Evolutionary conservation across 2,113 vertebrate genomes (phyloP), one percentile per base, ranked within the genome.

Genomic region (Tricholaema leucomelas): DNA sequence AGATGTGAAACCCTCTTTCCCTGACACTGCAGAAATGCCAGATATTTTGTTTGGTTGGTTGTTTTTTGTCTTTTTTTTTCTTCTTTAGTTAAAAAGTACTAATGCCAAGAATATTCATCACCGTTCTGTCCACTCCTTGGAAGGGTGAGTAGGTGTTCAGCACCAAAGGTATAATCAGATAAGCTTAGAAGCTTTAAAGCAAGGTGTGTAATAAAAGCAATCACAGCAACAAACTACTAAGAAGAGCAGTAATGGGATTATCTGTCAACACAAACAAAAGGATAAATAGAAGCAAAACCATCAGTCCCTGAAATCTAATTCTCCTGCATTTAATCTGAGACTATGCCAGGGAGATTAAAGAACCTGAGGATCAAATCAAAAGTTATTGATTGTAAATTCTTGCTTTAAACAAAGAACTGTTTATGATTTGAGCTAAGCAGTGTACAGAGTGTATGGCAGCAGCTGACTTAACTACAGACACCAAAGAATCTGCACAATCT

Each of bases 211-310:
- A 92, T 61, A 93, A 86, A 96, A 93, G 91, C 89, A 91, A 94
- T 89, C 87, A 56, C 46, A 89, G 81, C 9, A 94, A 64, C 78
- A 92, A 85, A 89, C 84, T 74, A 19, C 75, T 91, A 85, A 93
- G 42, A 85, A 28, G 33, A 95, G 72, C 60, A 71, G 89, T 94
- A 96, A 96, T 87, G 95, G 93, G 93, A 96, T 96, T 96, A 96
- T 93, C 93, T 91, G 81, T 91, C 93, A 94, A 87, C 92, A 96
- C 92, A 96, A 95, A 96, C 95, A 95, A 92, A 95, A 91, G 89
- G 95, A 96, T 93, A 96, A 96, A 95, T 31, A 92, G 67, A 80
- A 83, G 92, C 75, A 94, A 91, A 93, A 58, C 54, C 79, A 92
- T 50, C 71, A 65, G 81, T 48, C 91, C 81, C 88, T 80, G 88